Evolutionary conservation across 2,797 vertebrate species (phyloP).

Genomic region (Gallinago stenura): DNA sequence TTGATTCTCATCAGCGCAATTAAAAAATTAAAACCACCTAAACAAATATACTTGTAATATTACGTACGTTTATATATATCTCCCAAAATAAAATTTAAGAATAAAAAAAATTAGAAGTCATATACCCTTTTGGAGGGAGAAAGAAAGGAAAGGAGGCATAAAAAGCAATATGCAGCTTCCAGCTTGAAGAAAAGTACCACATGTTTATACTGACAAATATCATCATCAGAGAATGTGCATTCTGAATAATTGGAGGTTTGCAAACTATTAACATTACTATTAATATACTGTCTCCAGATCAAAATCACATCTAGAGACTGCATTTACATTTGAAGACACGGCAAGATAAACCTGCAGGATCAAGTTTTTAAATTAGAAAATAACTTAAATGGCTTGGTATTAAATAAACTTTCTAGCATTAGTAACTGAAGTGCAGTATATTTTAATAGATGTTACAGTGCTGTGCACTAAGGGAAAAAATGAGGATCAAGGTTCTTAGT

Average conservation of each 20-base stretch:
- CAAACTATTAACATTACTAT: background rate
- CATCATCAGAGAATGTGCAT: background rate
- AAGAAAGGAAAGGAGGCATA: background rate
- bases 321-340: background rate
- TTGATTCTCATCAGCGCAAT: background rate
- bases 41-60: background rate
- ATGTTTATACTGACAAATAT: background rate
- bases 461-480: background rate
- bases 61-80: background rate
- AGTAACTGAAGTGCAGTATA: background rate
- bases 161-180: background rate
- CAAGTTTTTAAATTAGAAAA: background rate
- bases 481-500: background rate
- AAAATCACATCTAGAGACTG: background rate
- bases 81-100: background rate
- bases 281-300: background rate
- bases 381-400: background rate
- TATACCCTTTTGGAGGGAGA: background rate
- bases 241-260: background rate
- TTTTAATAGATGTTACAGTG: too few species aligned
- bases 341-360: background rate
- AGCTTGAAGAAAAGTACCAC: background rate
- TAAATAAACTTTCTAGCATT: background rate
- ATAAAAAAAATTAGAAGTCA: background rate
- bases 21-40: background rate